These are phyloP conservation scores for Mizuhopecten yessoensis DNA, from an alignment of 1,140 invertebrate species.

Conservation along the genomic window DNA sequence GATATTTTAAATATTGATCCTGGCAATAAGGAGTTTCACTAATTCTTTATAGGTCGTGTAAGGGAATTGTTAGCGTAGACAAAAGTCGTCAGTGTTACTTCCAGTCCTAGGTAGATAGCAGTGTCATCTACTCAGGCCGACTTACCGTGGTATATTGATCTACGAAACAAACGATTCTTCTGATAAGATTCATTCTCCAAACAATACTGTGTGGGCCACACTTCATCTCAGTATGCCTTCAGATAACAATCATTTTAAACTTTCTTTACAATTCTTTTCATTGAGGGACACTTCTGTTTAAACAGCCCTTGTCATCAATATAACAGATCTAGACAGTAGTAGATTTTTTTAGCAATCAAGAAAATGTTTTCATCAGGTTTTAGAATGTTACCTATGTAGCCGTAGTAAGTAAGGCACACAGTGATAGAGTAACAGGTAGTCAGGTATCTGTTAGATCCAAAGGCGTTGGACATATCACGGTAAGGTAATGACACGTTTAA, in stretches of 20 bases:
- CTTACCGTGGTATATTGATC: neutral
- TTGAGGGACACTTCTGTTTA: neutral
- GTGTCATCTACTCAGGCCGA: neutral
- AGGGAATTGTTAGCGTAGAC: slow-evolving; percentile 23
- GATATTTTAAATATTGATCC: slow-evolving; percentile 35
- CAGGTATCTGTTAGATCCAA: neutral
- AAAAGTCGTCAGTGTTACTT: neutral
- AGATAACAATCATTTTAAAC: slow-evolving; percentile 36
- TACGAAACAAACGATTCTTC: neutral
- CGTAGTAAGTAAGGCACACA: neutral
- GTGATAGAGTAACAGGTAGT: neutral
- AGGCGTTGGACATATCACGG: neutral
- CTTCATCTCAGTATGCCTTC: neutral
- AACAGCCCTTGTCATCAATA: neutral
- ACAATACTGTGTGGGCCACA: neutral
- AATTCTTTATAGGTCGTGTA: slow-evolving; percentile 29
- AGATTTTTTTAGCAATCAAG: neutral
- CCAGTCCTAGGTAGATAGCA: neutral
- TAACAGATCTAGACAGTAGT: too few species aligned
- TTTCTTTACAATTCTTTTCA: neutral
- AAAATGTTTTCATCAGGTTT: neutral
- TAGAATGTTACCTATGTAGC: neutral
- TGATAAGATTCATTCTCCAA: neutral
- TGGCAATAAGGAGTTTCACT: slow-evolving; percentile 32
- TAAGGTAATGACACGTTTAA: neutral